phyloP scores from a whole-genome alignment of 1,140 invertebrate species.

The Leptinotarsa undecemlineata region DNA sequence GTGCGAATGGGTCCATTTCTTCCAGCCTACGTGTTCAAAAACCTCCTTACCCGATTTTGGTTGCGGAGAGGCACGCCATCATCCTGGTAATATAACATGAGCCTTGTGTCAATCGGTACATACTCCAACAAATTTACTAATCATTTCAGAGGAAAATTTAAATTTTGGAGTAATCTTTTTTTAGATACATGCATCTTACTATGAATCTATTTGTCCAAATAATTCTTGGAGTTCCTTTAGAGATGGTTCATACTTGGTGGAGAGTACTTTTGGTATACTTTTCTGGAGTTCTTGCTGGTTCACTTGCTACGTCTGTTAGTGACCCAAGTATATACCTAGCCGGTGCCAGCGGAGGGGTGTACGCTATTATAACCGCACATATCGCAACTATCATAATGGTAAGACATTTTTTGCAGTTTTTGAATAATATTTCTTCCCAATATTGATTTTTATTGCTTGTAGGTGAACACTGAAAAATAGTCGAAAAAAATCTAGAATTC shows the following conservation, averaged over 20 bases:
- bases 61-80: no score
- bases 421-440: no score
- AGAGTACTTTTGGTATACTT: slow-evolving; percentile 79
- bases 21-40: no score
- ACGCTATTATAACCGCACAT: slow-evolving; percentile 93
- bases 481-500: no score
- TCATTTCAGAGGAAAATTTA: no score
- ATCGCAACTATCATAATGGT: slow-evolving; percentile 92
- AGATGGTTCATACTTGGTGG: slow-evolving; percentile 96
- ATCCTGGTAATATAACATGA: no score
- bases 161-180: slow-evolving; percentile 14
- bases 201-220: slow-evolving; percentile 92
- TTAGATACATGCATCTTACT: slow-evolving; percentile 77
- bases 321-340: slow-evolving; percentile 86
- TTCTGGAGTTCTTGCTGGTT: slow-evolving; percentile 81
- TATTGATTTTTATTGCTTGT: no score
- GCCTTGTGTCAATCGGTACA: no score
- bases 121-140: no score
- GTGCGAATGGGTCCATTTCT: no score
- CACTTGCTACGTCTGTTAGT: slow-evolving; percentile 82
- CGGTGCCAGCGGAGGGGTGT: slow-evolving; percentile 95
- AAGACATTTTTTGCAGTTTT: not conserved
- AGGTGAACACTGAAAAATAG: no score
- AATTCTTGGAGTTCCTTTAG: slow-evolving; percentile 87
- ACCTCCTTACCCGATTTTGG: no score